Conservation (phyloP, 2,113 vertebrate genomes). For the Tachycineta bicolor region DNA sequence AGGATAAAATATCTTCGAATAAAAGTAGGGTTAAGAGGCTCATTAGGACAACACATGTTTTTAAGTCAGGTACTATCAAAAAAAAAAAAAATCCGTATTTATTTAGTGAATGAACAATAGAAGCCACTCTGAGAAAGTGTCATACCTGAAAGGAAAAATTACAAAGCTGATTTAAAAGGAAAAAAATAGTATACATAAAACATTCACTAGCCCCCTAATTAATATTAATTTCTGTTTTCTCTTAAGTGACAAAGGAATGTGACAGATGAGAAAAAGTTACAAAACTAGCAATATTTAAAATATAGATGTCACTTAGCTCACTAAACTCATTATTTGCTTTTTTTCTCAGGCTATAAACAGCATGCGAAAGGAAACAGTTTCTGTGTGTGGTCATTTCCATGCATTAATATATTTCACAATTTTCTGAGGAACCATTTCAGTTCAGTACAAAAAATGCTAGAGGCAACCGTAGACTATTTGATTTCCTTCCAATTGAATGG, state of each 20-base stretch:
- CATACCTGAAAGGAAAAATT: neutral
- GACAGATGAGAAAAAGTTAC: conserved; percentile 56
- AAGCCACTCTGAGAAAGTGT: neutral
- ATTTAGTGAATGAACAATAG: neutral
- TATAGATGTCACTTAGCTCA: conserved; percentile 39
- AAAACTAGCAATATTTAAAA: conserved; percentile 62
- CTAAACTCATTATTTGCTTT: conserved; percentile 63
- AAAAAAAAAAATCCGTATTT: neutral
- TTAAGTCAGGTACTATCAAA: neutral
- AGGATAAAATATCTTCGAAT: neutral
- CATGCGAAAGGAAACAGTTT: conserved; percentile 46
- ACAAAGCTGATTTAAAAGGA: neutral
- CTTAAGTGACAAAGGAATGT: conserved; percentile 36
- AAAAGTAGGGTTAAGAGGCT: neutral
- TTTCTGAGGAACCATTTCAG: conserved; percentile 54
- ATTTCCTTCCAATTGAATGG: conserved; percentile 2
- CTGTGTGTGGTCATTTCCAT: conserved; percentile 55
- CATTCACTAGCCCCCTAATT: conserved; percentile 49
- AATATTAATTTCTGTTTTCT: conserved; percentile 62
- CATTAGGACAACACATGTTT: neutral
- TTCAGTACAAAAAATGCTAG: conserved; percentile 33
- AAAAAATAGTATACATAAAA: neutral
- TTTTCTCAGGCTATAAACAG: conserved; percentile 56
- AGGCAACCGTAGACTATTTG: conserved; percentile 45
- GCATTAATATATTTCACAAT: conserved; percentile 46